Conservation (phyloP, 2,113 vertebrate species). For the Macquaria ambigua region DNA sequence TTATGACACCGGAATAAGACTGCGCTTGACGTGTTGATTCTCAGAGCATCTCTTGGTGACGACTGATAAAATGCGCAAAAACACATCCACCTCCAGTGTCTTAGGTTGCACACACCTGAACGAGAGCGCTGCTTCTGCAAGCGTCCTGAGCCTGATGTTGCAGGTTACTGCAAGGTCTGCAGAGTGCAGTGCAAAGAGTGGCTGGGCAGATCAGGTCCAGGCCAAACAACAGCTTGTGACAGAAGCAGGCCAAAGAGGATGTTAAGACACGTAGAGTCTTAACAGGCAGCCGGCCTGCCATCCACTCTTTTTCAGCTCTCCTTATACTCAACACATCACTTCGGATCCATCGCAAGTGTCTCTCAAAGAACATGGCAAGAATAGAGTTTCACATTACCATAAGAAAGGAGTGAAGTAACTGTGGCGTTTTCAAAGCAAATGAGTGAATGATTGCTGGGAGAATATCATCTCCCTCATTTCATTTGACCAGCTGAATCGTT, state of each 20-base stretch:
- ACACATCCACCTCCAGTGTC: slow-evolving; percentile 47
- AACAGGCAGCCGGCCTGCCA: slow-evolving; percentile 81
- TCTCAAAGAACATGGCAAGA: slow-evolving; percentile 51
- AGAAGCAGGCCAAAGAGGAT: slow-evolving; percentile 83
- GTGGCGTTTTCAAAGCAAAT: slow-evolving; percentile 26
- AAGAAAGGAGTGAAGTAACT: slow-evolving; percentile 35
- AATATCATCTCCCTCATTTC: slow-evolving; percentile 51
- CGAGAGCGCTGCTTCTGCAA: slow-evolving; percentile 50
- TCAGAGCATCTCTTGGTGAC: slow-evolving; percentile 23
- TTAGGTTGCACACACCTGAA: slow-evolving; percentile 42
- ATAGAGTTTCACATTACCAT: slow-evolving; percentile 43
- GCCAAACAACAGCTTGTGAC: slow-evolving; percentile 82
- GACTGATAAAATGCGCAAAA: slow-evolving; percentile 57
- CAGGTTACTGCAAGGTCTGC: slow-evolving; percentile 69
- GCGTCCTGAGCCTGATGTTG: slow-evolving; percentile 57
- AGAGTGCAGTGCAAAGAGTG: slow-evolving; percentile 61
- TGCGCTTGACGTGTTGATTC: slow-evolving; percentile 54
- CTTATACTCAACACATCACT: slow-evolving; percentile 81
- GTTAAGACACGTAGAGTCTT: slow-evolving; percentile 74
- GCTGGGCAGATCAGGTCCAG: slow-evolving; percentile 76
- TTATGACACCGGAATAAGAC: slow-evolving; percentile 44
- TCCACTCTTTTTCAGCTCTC: slow-evolving; percentile 80
- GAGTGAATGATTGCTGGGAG: slow-evolving; percentile 36
- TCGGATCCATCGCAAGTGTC: slow-evolving; percentile 66
- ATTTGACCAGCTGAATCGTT: slow-evolving; percentile 38